Percentiles rank a stretch among this genome's conserved stretches.
These are phyloP conservation scores for Diplolepis rosae DNA, from an alignment of 2,888 invertebrate genomes.

Conservation along the genomic window DNA sequence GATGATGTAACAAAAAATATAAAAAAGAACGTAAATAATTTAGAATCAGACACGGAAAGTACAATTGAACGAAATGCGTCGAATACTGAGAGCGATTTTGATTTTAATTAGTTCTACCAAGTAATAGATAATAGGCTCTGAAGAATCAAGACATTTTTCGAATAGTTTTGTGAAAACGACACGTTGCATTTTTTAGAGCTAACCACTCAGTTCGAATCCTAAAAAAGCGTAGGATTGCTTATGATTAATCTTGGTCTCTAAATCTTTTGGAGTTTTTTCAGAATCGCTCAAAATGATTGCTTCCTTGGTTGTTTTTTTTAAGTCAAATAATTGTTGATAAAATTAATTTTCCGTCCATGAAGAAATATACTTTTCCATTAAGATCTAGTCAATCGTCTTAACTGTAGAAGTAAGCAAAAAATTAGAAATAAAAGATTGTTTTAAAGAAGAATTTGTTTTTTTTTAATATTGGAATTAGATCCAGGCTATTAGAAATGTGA, in stretches of 20 bases:
- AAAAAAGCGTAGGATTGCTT: neutral
- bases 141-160: neutral
- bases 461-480: neutral
- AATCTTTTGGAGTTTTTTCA: neutral
- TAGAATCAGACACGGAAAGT: conserved; percentile 70
- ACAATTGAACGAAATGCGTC: conserved; percentile 67
- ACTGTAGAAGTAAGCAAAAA: neutral
- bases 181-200: neutral
- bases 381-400: neutral
- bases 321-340: conserved; percentile 4
- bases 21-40: conserved; percentile 62
- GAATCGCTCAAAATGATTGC: neutral
- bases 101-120: conserved; percentile 63
- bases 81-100: conserved; percentile 70
- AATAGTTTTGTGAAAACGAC: neutral
- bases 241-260: neutral
- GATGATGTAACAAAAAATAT: conserved; percentile 45
- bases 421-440: conserved; percentile 1
- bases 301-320: neutral
- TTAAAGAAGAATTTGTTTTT: neutral
- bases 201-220: neutral
- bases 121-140: conserved; percentile 26
- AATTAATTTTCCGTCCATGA: neutral
- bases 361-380: conserved; percentile 21
- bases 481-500: neutral